Base-by-base conservation (phyloP, 64 coral and sea anemone genomes). In the Astreopora myriophthalma region DNA sequence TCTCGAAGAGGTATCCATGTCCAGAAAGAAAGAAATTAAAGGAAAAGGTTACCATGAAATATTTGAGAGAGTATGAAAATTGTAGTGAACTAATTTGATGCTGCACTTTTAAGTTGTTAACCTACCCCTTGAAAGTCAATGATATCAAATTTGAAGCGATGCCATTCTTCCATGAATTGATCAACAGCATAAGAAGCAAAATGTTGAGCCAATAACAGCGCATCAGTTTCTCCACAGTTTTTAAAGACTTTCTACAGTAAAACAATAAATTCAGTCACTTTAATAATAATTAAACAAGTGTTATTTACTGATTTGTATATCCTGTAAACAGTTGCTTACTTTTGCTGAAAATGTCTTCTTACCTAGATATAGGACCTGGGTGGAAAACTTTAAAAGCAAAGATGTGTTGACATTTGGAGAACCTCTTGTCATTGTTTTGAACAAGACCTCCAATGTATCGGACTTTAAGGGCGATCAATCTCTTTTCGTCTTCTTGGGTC, bases 41-140 rank as follows among this genome's bases (percentile, higher is more conserved):
- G 19, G 64, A 28, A 68, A 68, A 71, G 33, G n/a, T n/a, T n/a
- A n/a, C n/a, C n/a, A n/a, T n/a, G n/a, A n/a, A n/a, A n/a, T n/a
- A n/a, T n/a, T n/a, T n/a, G n/a, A n/a, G n/a, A n/a, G n/a, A n/a
- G n/a, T n/a, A n/a, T n/a, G n/a, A n/a, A n/a, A n/a, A n/a, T n/a
- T n/a, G n/a, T n/a, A n/a, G n/a, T n/a, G n/a, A n/a, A n/a, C n/a
- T n/a, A n/a, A n/a, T n/a, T n/a, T n/a, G n/a, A n/a, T n/a, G 30
- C 33, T 80, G 76, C 44, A 32, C 30, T 48, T 80, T 57, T 30
- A 80, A 30, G 55, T 80, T 33, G 30, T 25, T 80, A 60, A 55
- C 76, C 44, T 80, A 80, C 76, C 76, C 44, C 76, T 80, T 80
- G 14, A 52, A 80, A n/a, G 76, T 80, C 42, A 80, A 80, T 33